These are phyloP conservation scores for Pegoplata infirma DNA, from an alignment of 2,888 invertebrate species.

Conservation along the genomic window DNA sequence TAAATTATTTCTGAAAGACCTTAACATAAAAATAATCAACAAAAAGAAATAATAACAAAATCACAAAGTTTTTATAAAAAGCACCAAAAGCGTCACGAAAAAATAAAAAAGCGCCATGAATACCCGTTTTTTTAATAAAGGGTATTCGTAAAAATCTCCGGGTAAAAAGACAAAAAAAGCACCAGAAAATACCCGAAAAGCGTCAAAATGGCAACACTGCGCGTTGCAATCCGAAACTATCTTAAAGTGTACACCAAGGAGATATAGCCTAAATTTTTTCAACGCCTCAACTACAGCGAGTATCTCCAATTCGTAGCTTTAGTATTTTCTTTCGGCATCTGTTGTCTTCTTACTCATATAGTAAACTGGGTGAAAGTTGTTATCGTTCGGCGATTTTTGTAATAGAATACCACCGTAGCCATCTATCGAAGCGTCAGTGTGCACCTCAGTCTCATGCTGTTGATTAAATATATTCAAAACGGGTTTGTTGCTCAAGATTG, in stretches of 20 bases:
- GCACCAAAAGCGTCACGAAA: too few relatives aligned
- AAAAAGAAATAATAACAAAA: too few relatives aligned
- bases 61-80: too few relatives aligned
- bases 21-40: too few relatives aligned
- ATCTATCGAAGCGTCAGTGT: constrained; percentile 51
- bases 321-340: constrained; percentile 35
- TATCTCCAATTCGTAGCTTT: constrained; percentile 65
- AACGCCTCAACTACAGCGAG: constrained; percentile 63
- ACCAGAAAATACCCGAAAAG: too few relatives aligned
- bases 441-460: constrained; percentile 31
- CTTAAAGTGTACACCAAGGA: constrained; percentile 53
- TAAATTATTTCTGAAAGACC: too few relatives aligned
- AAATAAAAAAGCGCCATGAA: too few relatives aligned
- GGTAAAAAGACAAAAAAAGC: too few relatives aligned
- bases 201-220: too few relatives aligned
- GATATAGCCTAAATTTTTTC: constrained; percentile 65
- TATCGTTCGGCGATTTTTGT: constrained; percentile 43
- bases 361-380: constrained; percentile 54
- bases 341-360: constrained; percentile 58
- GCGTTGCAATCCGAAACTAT: constrained; percentile 48
- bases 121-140: too few relatives aligned
- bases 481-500: constrained; percentile 44
- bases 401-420: constrained; percentile 58
- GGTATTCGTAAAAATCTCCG: too few relatives aligned
- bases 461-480: constrained; percentile 59